Percentiles rank a stretch among this genome's conserved stretches.
These are phyloP conservation scores for Leptocoma aspasia DNA, from an alignment of 2,113 vertebrate genomes.

Conservation along the genomic window DNA sequence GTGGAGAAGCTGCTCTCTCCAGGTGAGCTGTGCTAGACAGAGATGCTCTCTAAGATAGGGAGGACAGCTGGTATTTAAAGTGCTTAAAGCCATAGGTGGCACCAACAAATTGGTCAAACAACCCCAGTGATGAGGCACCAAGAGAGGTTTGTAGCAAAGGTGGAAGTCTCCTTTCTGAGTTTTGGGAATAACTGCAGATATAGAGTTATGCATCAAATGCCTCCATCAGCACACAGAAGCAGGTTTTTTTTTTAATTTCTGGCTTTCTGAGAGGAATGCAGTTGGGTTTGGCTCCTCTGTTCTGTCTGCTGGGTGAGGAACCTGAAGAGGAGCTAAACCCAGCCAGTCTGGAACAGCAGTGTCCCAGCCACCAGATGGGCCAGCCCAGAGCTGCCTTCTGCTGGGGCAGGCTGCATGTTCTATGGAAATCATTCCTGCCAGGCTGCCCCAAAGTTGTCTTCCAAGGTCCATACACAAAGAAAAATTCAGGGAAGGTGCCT, in stretches of 20 bases:
- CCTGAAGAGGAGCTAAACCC: not conserved
- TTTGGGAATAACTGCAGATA: not conserved
- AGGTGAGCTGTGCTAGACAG: not conserved
- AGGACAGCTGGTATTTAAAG: not conserved
- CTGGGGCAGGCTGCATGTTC: not conserved
- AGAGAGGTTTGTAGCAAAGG: not conserved
- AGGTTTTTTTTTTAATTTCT: constrained; percentile 1
- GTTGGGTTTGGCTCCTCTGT: constrained; percentile 25
- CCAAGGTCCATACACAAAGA: not conserved
- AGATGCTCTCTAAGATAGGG: not conserved
- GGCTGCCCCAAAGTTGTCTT: not conserved
- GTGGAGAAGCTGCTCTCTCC: not conserved
- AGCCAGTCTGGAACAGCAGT: not conserved
- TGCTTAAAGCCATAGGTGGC: not conserved
- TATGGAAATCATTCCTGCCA: not conserved
- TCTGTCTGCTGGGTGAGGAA: not conserved
- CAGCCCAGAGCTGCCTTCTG: not conserved
- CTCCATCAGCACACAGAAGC: not conserved
- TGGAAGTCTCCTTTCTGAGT: not conserved
- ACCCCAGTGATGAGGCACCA: not conserved
- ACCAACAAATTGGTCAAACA: not conserved
- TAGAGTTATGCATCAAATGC: not conserved
- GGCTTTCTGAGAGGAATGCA: not conserved
- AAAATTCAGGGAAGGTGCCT: not conserved
- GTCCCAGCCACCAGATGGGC: not conserved